Evolutionary conservation across 37 sponge, comb jelly and placozoan genomes (phyloP), one percentile per base, ranked within the genome.

Genomic region (Cladorhizidae sp.): DNA sequence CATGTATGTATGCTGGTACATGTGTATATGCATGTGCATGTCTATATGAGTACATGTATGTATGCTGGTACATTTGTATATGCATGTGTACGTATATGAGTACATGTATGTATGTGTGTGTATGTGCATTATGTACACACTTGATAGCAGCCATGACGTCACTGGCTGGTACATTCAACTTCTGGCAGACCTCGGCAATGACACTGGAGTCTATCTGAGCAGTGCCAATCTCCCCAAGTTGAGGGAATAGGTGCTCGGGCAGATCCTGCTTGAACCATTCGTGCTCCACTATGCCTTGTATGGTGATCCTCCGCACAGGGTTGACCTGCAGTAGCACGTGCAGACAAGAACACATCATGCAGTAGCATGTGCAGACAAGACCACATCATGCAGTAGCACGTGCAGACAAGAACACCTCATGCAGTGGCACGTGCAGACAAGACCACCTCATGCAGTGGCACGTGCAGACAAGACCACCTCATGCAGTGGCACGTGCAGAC

Each of bases 231-330:
- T 74, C 74, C 54, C 80, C 83, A 21, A 76, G 74, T 15, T 56
- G 72, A 36, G 93, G 93, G 70, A 96, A 85, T 6, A 96, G 91
- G 73, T 96, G 80, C 32, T 83, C 86, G 14, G 93, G 93, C 20
- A 96, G 82, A 43, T 90, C 91, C 33, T 25, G 55, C 42, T 37
- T 85, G 59, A 88, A 92, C 97, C 97, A 96, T 20, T 67, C 57
- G 31, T 91, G 88, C 0, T 93, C 89, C 63, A 77, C 67, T 61
- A 98, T 95, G 43, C 88, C 82, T 52, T 81, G 77, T 8, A 98
- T 87, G 26, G 95, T 93, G 59, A 89, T 87, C n/a, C 98, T 58
- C 54, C 90, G 85, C 52, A 94, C 82, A 28, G 93, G 91, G 45
- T 88, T 93, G n/a, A 98, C 98, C 90, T 89, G 40, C 33, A 40